Evolutionary conservation across 2,797 vertebrate genomes (phyloP), one percentile per base, ranked within the genome.

Genomic region (Emys orbicularis): DNA sequence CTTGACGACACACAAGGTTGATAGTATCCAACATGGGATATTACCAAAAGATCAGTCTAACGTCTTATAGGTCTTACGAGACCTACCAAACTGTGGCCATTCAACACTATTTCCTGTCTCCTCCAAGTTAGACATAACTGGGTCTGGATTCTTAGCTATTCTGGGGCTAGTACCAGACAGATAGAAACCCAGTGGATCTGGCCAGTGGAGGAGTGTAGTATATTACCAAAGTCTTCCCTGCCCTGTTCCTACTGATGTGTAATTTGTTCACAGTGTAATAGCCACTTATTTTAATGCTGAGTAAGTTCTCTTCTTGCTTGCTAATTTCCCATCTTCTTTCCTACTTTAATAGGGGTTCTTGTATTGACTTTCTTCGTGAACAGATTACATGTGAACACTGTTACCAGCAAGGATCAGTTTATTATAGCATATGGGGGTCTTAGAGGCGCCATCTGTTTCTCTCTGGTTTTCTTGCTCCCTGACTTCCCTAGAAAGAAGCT

Each of bases 331-430:
- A 2, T 52, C 68, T 80, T 53, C 59, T 86, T 88, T 88, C 29
- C 34, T 95, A 34, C 77, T 49, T 96, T 96, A 31, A 29, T 89
- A 98, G 98, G 97, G n/a, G 98, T 98, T 5, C 97, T 98, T 2
- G 96, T 98, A 84, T 94, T 98, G 96, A 98, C 97, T 13, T 98
- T 97, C 93, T 97, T 98, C 56, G 94, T 98, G 95, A 98, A 98
- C 90, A 97, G 96, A 83, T 97, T 94, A 47, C 97, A 97, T 0
- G 90, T 98, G 84, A 98, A 98, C 94, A 96, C 95, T 21, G 93
- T 98, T 74, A 98, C 97, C 29, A 90, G 94, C 56, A 98, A 98
- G 83, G 98, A 98, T 83, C 98, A 98, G 49, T 98, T 98, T 92
- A 98, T 98, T 88, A 98, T 98, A 2, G 97, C 97, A 0, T 98